A percentile compares a stretch with the other conserved stretches of the same genome.
phyloP scores from a whole-genome alignment of 2,113 vertebrate genomes.

The Grantiella picta region DNA sequence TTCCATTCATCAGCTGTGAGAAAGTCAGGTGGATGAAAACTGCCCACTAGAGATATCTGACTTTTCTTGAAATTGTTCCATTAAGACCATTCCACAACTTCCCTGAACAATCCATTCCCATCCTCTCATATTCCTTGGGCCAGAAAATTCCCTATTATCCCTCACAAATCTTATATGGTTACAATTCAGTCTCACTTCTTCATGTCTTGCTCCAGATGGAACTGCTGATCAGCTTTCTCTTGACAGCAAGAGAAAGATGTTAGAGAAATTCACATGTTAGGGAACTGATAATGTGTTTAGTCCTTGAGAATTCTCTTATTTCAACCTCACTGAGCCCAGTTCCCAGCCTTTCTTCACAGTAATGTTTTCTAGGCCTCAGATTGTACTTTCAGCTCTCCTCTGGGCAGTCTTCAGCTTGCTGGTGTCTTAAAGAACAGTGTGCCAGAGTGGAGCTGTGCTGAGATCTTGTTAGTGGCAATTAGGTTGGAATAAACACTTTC shows the following conservation, averaged over 20 bases:
- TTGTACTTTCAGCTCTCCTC: background rate
- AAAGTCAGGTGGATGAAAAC: background rate
- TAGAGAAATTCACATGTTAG: background rate
- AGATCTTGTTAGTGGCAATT: background rate
- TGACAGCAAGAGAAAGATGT: background rate
- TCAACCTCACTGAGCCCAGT: background rate
- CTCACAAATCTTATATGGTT: background rate
- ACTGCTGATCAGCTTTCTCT: background rate
- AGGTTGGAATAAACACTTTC: background rate
- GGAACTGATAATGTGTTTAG: background rate
- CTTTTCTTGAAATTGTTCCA: background rate
- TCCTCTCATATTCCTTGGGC: background rate
- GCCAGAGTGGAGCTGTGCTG: background rate
- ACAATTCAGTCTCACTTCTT: background rate
- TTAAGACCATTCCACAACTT: background rate
- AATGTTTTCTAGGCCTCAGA: background rate
- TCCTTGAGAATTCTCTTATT: background rate
- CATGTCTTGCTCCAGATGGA: background rate
- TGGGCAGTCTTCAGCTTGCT: background rate
- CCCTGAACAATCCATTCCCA: background rate
- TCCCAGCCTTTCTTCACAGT: background rate
- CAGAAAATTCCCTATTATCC: background rate
- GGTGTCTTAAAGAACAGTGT: background rate
- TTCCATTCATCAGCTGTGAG: background rate
- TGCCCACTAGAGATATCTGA: background rate